These are phyloP conservation scores for Cyclargus thomasi DNA, from an alignment of 1,140 invertebrate species.

Conservation along the genomic window DNA sequence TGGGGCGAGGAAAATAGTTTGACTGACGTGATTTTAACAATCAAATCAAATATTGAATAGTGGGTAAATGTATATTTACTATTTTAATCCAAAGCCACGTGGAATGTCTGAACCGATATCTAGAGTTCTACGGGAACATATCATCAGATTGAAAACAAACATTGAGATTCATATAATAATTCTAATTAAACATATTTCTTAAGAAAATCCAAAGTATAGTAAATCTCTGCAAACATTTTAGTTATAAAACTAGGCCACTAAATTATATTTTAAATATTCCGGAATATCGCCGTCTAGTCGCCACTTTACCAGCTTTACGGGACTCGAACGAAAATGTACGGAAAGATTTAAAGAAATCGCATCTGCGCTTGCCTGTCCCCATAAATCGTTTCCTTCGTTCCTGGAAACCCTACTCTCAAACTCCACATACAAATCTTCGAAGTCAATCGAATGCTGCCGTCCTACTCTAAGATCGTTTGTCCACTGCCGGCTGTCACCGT, in stretches of 20 bases:
- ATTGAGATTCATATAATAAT: not conserved
- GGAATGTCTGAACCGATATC: too few species aligned
- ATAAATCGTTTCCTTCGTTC: slow-evolving; percentile 10
- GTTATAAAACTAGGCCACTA: not conserved
- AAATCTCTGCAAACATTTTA: not conserved
- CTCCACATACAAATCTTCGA: too few species aligned
- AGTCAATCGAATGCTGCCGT: too few species aligned
- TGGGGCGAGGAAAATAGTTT: too few species aligned
- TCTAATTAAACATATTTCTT: not conserved
- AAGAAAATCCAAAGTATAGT: not conserved
- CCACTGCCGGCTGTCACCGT: too few species aligned
- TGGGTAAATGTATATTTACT: too few species aligned
- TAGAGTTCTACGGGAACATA: not conserved
- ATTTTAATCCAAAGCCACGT: too few species aligned
- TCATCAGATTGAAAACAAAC: not conserved
- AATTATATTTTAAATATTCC: not conserved
- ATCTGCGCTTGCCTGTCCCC: slow-evolving; percentile 11
- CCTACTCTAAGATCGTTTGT: too few species aligned
- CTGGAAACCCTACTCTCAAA: too few species aligned
- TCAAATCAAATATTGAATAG: too few species aligned
- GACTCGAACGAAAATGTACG: slow-evolving; percentile 12
- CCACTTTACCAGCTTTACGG: slow-evolving; percentile 10
- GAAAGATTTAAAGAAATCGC: slow-evolving; percentile 13
- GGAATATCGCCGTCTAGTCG: not conserved
- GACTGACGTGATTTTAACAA: too few species aligned